Conservation (phyloP, 2,113 vertebrate genomes). For the Vanacampus margaritifer region DNA sequence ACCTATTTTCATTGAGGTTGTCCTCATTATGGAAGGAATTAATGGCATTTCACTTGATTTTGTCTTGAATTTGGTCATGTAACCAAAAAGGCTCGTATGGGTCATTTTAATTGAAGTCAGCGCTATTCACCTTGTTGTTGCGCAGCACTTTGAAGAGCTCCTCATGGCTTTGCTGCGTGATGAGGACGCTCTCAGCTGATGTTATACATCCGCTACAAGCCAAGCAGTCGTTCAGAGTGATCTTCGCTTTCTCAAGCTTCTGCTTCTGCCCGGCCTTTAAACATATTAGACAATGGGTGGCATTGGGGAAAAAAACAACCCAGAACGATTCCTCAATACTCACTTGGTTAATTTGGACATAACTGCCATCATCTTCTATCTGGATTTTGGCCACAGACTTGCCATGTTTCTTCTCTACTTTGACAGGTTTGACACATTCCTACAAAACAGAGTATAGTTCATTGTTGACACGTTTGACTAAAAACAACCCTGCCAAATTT, state of each 20-base stretch:
- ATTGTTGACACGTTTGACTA: no score
- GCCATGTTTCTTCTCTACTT: conserved; percentile 81
- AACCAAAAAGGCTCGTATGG: background rate
- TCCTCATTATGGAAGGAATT: background rate
- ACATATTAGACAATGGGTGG: conserved; percentile 1
- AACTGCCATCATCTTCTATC: conserved; percentile 91
- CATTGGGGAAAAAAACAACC: background rate
- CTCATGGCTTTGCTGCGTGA: conserved; percentile 89
- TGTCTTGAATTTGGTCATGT: background rate
- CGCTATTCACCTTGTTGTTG: conserved; percentile 76
- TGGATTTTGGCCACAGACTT: conserved; percentile 84
- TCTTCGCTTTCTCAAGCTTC: conserved; percentile 89
- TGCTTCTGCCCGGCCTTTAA: conserved; percentile 81
- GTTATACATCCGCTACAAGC: conserved; percentile 97
- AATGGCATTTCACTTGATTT: no score
- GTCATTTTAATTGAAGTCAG: background rate
- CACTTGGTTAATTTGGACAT: conserved; percentile 85
- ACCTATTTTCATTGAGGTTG: background rate
- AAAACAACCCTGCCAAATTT: no score
- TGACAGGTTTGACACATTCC: conserved; percentile 91
- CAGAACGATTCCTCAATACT: conserved; percentile 3
- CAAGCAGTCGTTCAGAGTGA: conserved; percentile 90
- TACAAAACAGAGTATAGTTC: conserved; percentile 39
- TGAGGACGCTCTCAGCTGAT: conserved; percentile 89
- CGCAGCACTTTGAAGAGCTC: conserved; percentile 81